A percentile compares a stretch with the other conserved stretches of the same genome.
These are phyloP conservation scores for Peromyscus aztecus DNA, from an alignment of 2,797 vertebrate genomes.

Conservation along the genomic window DNA sequence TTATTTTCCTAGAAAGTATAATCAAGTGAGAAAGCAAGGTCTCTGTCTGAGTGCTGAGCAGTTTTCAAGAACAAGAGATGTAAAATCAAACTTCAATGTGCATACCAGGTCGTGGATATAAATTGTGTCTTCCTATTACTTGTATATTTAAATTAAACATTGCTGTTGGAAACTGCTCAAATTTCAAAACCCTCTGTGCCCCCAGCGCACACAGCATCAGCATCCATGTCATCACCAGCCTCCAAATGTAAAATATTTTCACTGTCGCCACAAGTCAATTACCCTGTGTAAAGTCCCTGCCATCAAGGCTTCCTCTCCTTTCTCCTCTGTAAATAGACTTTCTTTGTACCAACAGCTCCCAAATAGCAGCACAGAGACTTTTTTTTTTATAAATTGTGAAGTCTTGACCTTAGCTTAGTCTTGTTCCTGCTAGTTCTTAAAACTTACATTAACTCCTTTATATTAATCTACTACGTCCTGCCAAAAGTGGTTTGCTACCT, in stretches of 20 bases:
- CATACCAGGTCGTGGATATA: too few species aligned
- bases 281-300: too few species aligned
- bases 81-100: background rate
- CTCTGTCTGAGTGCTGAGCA: background rate
- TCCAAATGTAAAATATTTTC: background rate
- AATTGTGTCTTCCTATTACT: background rate
- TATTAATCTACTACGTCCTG: too few species aligned
- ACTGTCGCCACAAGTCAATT: background rate
- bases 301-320: too few species aligned
- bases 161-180: background rate
- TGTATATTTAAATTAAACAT: background rate
- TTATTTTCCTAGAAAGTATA: background rate
- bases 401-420: too few species aligned
- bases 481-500: too few species aligned
- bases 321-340: too few species aligned
- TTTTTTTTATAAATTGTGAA: too few species aligned
- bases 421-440: too few species aligned
- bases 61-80: background rate
- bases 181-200: background rate
- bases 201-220: background rate
- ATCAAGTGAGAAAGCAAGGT: background rate
- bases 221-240: background rate
- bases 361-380: too few species aligned
- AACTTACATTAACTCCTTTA: too few species aligned
- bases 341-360: too few species aligned